Evolutionary conservation across 1,140 invertebrate genomes (phyloP).

Genomic region (Cotesia typhae): DNA sequence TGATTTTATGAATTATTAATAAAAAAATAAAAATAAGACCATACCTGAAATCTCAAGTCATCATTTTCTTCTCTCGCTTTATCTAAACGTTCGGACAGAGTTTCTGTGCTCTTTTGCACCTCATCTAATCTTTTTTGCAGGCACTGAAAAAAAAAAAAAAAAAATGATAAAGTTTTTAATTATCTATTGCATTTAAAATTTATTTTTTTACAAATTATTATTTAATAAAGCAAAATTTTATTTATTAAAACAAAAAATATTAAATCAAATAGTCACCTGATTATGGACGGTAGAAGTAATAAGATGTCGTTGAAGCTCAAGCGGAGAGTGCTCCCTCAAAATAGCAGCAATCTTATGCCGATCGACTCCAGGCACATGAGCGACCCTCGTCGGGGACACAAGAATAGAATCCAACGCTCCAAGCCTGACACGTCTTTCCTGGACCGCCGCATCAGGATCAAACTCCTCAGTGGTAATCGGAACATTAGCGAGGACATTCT

Average conservation of each 20-base stretch:
- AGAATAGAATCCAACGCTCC: conserved; percentile 62
- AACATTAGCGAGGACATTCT: conserved; percentile 57
- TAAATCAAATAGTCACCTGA: conserved; percentile 69
- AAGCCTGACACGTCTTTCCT: conserved; percentile 55
- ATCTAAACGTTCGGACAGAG: conserved; percentile 75
- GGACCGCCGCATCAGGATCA: conserved; percentile 48
- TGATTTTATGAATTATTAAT: conserved; percentile 8
- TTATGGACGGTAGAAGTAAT: conserved; percentile 84
- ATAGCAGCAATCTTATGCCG: conserved; percentile 82
- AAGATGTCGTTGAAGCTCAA: conserved; percentile 84
- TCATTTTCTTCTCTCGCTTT: conserved; percentile 80
- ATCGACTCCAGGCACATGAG: conserved; percentile 63
- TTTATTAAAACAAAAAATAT: background rate
- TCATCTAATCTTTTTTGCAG: conserved; percentile 74
- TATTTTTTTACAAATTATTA: no score
- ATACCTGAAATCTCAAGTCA: conserved; percentile 81
- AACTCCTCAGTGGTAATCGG: conserved; percentile 43
- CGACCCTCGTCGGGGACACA: conserved; percentile 56
- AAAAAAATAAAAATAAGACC: conserved; percentile 14
- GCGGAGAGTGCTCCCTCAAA: conserved; percentile 79
- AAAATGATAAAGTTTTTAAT: background rate
- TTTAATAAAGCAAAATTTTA: no score
- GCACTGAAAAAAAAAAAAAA: conserved; percentile 63
- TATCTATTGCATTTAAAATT: no score
- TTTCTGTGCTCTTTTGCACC: conserved; percentile 70